Evolutionary conservation across 2,113 vertebrate genomes (phyloP), one percentile per base, ranked within the genome.

Genomic region (Nyctereutes procyonoides): DNA sequence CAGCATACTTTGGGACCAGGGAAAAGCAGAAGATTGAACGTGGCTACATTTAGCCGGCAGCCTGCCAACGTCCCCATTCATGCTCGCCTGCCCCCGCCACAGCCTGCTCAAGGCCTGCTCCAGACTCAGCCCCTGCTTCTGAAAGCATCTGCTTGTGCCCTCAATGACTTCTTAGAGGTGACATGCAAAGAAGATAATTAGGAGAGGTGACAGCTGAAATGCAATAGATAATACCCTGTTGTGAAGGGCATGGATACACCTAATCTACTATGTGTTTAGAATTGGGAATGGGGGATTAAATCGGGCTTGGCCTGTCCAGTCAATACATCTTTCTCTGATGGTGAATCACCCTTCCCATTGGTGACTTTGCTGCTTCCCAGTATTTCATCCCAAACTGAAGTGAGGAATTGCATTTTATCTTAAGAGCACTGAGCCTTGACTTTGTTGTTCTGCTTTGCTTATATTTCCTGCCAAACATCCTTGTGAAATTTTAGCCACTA

Each of bases 211-310:
- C 62, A 86, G 30, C 81, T 79, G 20, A 65, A 92, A 67, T 24
- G 8, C 51, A 19, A 51, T 35, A 76, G 51, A 38, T 30, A 71
- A 56, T 67, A 14, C 67, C 22, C 55, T 67, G 9, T 56, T 20
- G 17, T 81, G 62, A 71, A 82, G 58, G 73, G 22, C 55, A 2
- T 26, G 20, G 35, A 43, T 11, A 8, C 8, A 19, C 60, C 43
- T 88, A n/a, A 80, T 91, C 77, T 79, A 58, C 32, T 85, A 0
- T 74, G 55, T 63, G 76, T 93, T 96, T 88, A 56, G 65, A 92
- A 55, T 10, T 43, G 8, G 16, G 63, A 65, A 24, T 73, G 55
- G n/a, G 91, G 28, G 35, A n/a, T 76, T 38, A 60, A 83, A 32
- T 19, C 58, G 43, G 53, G 8, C 10, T 60, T 77, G 63, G 69